phyloP scores from a whole-genome alignment of 1,140 invertebrate species.

The Gryon sp. region DNA sequence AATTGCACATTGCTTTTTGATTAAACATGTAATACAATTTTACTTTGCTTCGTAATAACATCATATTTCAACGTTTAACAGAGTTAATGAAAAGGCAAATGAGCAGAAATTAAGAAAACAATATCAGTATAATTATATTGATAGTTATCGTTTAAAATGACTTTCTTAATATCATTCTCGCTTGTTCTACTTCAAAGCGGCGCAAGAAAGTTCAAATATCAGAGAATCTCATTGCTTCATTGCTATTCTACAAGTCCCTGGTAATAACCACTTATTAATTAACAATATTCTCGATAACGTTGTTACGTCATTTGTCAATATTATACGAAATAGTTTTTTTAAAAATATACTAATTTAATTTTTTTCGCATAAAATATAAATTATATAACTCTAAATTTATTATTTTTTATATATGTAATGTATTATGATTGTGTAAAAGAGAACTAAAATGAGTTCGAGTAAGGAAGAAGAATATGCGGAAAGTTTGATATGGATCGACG shows the following conservation, averaged over 20 bases:
- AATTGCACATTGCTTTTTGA: too few relatives aligned
- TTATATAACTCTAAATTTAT: too few relatives aligned
- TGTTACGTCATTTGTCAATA: too few relatives aligned
- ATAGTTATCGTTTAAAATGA: not conserved
- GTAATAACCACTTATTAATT: slow-evolving; percentile 33
- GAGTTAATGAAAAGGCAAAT: too few relatives aligned
- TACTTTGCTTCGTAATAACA: too few relatives aligned
- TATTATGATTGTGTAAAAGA: slow-evolving; percentile 9
- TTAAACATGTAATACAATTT: too few relatives aligned
- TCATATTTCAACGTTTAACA: too few relatives aligned
- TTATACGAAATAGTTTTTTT: too few relatives aligned
- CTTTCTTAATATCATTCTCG: not conserved
- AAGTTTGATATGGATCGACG: slow-evolving; percentile 27
- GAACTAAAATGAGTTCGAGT: not conserved
- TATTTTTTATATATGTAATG: too few relatives aligned
- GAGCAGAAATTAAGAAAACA: too few relatives aligned
- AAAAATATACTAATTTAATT: too few relatives aligned
- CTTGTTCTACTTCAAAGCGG: not conserved
- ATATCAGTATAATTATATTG: slow-evolving; percentile 11
- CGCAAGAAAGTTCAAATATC: slow-evolving; percentile 19
- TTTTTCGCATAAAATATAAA: too few relatives aligned
- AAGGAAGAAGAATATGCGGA: slow-evolving; percentile 19
- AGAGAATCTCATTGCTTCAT: slow-evolving; percentile 17
- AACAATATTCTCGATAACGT: slow-evolving; percentile 24
- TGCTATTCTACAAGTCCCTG: slow-evolving; percentile 31